A percentile compares a stretch with the other conserved stretches of the same genome.
phyloP scores from a whole-genome alignment of 2,797 vertebrate species.

The Halcyon smyrnensis region DNA sequence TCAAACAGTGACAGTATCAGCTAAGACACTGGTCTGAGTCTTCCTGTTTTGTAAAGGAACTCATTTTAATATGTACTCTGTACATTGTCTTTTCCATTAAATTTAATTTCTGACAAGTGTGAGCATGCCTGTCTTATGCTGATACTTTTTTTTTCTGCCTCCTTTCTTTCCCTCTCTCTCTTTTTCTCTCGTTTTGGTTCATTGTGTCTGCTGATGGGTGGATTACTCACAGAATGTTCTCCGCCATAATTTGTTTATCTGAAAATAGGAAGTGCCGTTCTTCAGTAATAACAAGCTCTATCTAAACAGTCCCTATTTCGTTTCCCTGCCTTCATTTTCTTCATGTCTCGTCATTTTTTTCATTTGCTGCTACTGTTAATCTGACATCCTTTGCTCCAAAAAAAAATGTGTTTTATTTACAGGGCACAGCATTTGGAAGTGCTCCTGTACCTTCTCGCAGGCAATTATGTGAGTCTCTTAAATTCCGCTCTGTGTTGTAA shows the following conservation, averaged over 20 bases:
- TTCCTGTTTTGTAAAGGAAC: conserved; percentile 36
- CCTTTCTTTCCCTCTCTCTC: neutral
- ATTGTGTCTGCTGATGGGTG: conserved; percentile 3
- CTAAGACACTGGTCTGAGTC: conserved; percentile 20
- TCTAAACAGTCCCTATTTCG: conserved; percentile 5
- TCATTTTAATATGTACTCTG: conserved; percentile 21
- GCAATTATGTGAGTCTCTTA: conserved; percentile 84
- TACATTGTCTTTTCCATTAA: conserved; percentile 51
- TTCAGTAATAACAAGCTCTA: conserved; percentile 18
- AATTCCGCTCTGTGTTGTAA: conserved; percentile 82
- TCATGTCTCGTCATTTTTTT: conserved; percentile 42
- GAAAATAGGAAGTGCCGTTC: conserved; percentile 40
- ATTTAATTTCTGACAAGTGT: conserved; percentile 48
- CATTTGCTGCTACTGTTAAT: conserved; percentile 71
- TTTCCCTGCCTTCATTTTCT: conserved; percentile 56
- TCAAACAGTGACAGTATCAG: conserved; percentile 31
- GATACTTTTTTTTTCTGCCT: neutral
- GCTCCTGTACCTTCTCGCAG: conserved; percentile 84
- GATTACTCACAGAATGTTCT: neutral
- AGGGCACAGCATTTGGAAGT: conserved; percentile 84
- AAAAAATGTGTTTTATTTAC: conserved; percentile 85
- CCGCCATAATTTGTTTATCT: conserved; percentile 45
- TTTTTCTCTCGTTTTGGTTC: neutral
- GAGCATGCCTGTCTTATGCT: conserved; percentile 36
- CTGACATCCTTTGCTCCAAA: conserved; percentile 77